Evolutionary conservation across 1,140 invertebrate genomes (phyloP).

Genomic region (Lanistes nyassanus): DNA sequence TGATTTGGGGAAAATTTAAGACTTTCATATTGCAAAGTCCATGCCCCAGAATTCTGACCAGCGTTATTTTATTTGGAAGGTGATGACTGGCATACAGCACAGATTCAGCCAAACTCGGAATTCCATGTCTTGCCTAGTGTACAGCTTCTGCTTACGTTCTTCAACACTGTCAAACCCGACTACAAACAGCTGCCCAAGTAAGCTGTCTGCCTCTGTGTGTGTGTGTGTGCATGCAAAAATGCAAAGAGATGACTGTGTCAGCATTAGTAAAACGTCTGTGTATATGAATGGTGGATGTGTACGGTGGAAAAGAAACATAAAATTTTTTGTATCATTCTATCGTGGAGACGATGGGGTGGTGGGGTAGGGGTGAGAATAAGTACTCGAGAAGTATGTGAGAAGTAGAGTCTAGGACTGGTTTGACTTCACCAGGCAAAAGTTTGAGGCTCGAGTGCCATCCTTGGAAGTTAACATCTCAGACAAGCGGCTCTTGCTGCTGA

Average conservation of each 20-base stretch:
- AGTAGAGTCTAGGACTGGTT: too few relatives aligned
- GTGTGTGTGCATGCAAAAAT: background rate
- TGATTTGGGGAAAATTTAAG: background rate
- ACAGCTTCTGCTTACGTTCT: slow-evolving; percentile 76
- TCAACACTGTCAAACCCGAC: slow-evolving; percentile 81
- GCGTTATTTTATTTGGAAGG: slow-evolving; percentile 57
- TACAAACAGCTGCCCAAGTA: slow-evolving; percentile 76
- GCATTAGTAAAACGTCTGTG: background rate
- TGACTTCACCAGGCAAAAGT: slow-evolving; percentile 74
- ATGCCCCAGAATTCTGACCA: too few relatives aligned
- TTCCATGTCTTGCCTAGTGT: slow-evolving; percentile 81
- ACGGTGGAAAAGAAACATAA: too few relatives aligned
- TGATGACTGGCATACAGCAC: slow-evolving; percentile 80
- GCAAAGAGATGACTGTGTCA: background rate
- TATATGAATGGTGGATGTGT: too few relatives aligned
- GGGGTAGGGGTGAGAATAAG: too few relatives aligned
- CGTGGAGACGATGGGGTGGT: too few relatives aligned
- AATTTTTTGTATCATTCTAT: too few relatives aligned
- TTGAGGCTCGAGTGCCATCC: slow-evolving; percentile 78
- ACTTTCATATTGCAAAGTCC: background rate
- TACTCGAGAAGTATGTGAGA: too few relatives aligned
- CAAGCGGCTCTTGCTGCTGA: slow-evolving; percentile 74
- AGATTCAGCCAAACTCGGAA: slow-evolving; percentile 78
- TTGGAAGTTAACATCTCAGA: slow-evolving; percentile 84
- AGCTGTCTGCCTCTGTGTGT: slow-evolving; percentile 24